phyloP scores from a whole-genome alignment of 2,113 vertebrate species.

The Apeltes quadracus region DNA sequence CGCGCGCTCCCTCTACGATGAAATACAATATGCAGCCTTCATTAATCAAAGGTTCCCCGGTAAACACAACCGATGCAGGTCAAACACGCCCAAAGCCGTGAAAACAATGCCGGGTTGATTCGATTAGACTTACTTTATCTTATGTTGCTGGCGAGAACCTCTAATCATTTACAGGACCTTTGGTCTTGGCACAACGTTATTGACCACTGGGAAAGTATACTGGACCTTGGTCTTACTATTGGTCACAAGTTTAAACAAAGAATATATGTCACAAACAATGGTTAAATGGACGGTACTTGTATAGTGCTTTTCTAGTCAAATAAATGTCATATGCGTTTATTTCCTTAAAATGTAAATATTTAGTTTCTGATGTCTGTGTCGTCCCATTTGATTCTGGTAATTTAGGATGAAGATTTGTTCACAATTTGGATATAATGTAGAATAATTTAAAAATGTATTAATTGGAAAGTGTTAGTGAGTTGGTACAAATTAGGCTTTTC shows the following conservation, averaged over 20 bases:
- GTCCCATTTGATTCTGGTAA: background rate
- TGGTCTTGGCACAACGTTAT: background rate
- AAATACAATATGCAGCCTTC: background rate
- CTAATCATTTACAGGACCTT: background rate
- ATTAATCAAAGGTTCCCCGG: background rate
- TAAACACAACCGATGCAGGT: slow-evolving; percentile 3
- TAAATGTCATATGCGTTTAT: background rate
- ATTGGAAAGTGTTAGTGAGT: background rate
- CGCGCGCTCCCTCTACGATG: too few relatives aligned
- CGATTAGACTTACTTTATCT: background rate
- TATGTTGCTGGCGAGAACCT: background rate
- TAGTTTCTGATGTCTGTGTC: background rate
- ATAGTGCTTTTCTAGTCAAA: background rate
- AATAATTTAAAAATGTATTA: background rate
- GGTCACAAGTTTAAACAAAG: background rate
- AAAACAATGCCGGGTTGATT: background rate
- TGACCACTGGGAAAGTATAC: background rate
- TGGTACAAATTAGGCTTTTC: background rate
- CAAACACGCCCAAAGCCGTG: background rate
- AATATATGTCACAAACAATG: background rate
- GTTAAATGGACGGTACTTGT: too few relatives aligned
- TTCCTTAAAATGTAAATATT: background rate
- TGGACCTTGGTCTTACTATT: background rate
- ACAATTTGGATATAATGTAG: background rate
- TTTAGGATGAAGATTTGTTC: background rate